phyloP scores from a whole-genome alignment of 2,797 vertebrate genomes.

The Sebastes alutus region DNA sequence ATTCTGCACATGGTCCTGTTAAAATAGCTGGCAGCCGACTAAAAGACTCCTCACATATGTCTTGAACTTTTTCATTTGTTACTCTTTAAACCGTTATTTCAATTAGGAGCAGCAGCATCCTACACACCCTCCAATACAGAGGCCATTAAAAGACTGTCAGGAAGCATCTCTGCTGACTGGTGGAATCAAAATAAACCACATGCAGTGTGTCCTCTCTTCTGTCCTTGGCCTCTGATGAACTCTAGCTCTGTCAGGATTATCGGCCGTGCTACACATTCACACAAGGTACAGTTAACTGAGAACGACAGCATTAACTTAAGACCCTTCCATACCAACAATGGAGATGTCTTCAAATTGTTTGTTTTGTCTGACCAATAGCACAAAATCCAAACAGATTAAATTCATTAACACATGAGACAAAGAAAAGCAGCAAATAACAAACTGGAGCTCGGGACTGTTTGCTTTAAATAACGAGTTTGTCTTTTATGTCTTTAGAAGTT shows the following conservation, averaged over 20 bases:
- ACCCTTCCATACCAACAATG: not conserved
- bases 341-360: not conserved
- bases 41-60: not conserved
- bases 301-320: not conserved
- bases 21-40: constrained; percentile 10
- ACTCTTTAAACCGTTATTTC: not conserved
- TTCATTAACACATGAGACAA: not conserved
- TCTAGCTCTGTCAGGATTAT: not conserved
- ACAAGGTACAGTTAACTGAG: not conserved
- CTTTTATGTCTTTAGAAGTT: not conserved
- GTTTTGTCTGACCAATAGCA: not conserved
- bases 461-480: not conserved
- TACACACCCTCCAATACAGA: not conserved
- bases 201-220: not conserved
- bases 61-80: not conserved
- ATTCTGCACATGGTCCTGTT: not conserved
- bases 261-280: not conserved
- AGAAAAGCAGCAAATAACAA: not conserved
- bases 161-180: not conserved
- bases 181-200: not conserved
- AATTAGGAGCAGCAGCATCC: not conserved
- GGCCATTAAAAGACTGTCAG: not conserved
- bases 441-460: not conserved
- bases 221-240: not conserved
- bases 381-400: not conserved